Conservation (phyloP, 2,888 invertebrate genomes). For the Erannis defoliaria region DNA sequence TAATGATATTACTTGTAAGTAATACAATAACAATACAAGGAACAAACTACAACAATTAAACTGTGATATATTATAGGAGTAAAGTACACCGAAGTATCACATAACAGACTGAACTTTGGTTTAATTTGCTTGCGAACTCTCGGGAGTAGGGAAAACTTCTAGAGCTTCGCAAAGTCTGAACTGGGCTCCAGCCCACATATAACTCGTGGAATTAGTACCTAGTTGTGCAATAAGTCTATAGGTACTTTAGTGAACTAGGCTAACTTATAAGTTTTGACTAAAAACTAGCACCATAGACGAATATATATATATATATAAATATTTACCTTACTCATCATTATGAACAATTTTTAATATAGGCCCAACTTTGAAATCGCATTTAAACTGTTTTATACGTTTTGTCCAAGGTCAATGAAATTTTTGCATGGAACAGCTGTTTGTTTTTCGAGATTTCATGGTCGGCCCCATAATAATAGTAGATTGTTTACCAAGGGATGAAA, state of each 20-base stretch:
- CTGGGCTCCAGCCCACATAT: background rate
- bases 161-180: conserved; percentile 6
- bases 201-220: background rate
- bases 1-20: no score
- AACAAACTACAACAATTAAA: conserved; percentile 6
- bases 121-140: conserved; percentile 17
- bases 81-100: conserved; percentile 7
- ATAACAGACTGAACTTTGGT: conserved; percentile 6
- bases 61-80: background rate
- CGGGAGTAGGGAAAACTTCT: conserved; percentile 12
- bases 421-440: no score
- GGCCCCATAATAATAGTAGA: no score
- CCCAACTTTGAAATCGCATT: no score
- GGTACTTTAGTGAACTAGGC: background rate
- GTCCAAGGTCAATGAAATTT: no score
- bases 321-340: no score
- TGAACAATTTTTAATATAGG: no score
- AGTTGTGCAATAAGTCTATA: background rate
- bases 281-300: background rate
- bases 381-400: no score
- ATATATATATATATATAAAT: no score
- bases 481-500: no score
- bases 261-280: background rate
- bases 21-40: background rate
- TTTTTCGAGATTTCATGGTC: no score